phyloP scores from a whole-genome alignment of 1,140 invertebrate genomes.

The Elysia chlorotica region DNA sequence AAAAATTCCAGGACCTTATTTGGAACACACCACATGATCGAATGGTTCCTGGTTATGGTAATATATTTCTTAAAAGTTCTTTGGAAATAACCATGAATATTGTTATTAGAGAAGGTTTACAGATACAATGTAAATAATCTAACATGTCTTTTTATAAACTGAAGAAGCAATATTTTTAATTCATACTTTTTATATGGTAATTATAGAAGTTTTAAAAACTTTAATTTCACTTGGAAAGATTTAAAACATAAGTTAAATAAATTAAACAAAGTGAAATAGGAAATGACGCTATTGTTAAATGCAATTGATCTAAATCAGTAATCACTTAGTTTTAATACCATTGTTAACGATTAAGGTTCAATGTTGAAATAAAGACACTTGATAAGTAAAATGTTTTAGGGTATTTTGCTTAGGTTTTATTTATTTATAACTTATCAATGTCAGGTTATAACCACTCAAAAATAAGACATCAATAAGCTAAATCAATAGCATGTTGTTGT shows the following conservation, averaged over 20 bases:
- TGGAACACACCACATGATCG: slow-evolving; percentile 18
- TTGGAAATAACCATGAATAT: no score
- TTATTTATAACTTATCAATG: neutral
- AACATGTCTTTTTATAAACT: neutral
- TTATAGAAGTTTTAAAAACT: neutral
- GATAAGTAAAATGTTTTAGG: no score
- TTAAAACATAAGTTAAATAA: no score
- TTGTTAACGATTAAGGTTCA: no score
- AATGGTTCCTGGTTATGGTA: slow-evolving; percentile 23
- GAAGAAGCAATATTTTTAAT: neutral
- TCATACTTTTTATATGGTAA: neutral
- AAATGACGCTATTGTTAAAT: no score
- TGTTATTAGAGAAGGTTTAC: no score
- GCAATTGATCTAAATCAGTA: no score
- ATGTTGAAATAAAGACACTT: no score
- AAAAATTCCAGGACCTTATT: slow-evolving; percentile 14
- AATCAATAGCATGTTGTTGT: neutral
- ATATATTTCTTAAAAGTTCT: neutral
- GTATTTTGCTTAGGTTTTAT: no score
- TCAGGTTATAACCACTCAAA: neutral
- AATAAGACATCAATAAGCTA: neutral
- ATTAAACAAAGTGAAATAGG: no score
- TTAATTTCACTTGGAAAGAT: neutral
- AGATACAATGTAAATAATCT: neutral
- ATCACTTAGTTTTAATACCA: no score